Percentiles rank a stretch among this genome's conserved stretches.
Conservation (phyloP, 2,888 invertebrate species). For the Pyrochroa serraticornis region DNA sequence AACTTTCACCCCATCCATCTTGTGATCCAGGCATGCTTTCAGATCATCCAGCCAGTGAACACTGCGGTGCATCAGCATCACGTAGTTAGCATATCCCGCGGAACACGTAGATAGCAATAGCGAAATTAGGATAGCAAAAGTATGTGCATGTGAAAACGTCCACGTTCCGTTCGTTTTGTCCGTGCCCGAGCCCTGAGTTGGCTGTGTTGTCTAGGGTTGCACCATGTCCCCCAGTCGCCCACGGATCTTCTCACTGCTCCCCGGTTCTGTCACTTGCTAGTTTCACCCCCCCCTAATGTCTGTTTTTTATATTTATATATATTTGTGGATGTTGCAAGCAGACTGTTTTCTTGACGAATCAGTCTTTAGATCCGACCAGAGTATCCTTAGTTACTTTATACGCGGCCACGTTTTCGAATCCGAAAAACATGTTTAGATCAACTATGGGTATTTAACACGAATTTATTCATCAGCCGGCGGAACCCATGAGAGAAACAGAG, state of each 20-base stretch:
- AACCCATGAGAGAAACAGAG: conserved; percentile 78
- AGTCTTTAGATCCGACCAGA: conserved; percentile 20
- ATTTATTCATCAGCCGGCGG: conserved; percentile 72
- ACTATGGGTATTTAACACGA: conserved; percentile 47
- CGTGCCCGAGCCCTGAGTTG: conserved; percentile 50
- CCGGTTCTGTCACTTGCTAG: conserved; percentile 36
- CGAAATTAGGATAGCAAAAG: conserved; percentile 41
- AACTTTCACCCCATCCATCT: conserved; percentile 13
- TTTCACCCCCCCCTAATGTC: conserved; percentile 29
- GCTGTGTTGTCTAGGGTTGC: conserved; percentile 60
- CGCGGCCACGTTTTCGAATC: conserved; percentile 16
- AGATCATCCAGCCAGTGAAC: conserved; percentile 31
- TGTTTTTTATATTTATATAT: conserved; percentile 20
- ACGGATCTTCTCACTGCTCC: conserved; percentile 37
- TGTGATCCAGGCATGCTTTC: conserved; percentile 22
- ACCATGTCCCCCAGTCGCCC: conserved; percentile 47
- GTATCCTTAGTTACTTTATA: conserved; percentile 12
- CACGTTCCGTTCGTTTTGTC: conserved; percentile 41
- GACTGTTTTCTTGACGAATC: conserved; percentile 27
- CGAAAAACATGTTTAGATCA: conserved; percentile 26
- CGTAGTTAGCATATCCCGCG: conserved; percentile 45
- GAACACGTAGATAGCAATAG: conserved; percentile 48
- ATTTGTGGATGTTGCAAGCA: conserved; percentile 40
- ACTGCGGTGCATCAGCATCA: conserved; percentile 48
- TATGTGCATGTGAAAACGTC: conserved; percentile 47